Percentiles rank a stretch among this genome's conserved stretches.
Evolutionary conservation across 2,888 invertebrate species (phyloP).

Genomic region (Rhingia campestris): DNA sequence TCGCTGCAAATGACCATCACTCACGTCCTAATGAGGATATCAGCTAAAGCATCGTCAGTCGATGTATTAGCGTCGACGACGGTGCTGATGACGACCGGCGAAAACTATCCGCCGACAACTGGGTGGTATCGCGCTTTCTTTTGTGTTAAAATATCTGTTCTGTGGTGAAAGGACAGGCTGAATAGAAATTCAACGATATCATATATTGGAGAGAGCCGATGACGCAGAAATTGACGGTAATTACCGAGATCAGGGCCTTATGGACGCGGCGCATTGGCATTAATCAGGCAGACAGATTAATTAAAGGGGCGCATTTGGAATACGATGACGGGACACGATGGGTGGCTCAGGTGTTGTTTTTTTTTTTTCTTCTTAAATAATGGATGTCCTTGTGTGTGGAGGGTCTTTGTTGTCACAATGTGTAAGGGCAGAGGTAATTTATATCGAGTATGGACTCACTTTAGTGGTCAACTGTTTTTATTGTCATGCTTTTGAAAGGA

Average conservation of each 20-base stretch:
- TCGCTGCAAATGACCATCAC: slow-evolving; percentile 61
- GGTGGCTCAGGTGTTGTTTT: slow-evolving; percentile 1
- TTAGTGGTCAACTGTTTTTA: too few species aligned
- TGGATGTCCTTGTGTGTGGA: background rate
- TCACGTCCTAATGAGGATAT: slow-evolving; percentile 71
- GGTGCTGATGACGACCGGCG: slow-evolving; percentile 26
- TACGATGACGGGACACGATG: background rate
- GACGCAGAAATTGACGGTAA: slow-evolving; percentile 37
- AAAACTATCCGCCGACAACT: slow-evolving; percentile 38
- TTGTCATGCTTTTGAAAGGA: too few species aligned
- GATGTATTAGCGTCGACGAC: slow-evolving; percentile 35
- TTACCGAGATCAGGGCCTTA: slow-evolving; percentile 18
- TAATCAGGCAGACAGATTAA: slow-evolving; percentile 39
- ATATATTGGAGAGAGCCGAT: slow-evolving; percentile 18
- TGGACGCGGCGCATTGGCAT: background rate
- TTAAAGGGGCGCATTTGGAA: background rate
- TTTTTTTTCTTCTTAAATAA: background rate
- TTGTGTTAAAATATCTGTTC: slow-evolving; percentile 14
- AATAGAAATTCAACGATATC: slow-evolving; percentile 22
- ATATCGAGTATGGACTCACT: too few species aligned
- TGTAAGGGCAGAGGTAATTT: too few species aligned
- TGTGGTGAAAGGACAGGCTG: slow-evolving; percentile 12
- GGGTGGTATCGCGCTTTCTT: slow-evolving; percentile 4
- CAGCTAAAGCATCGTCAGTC: slow-evolving; percentile 28
- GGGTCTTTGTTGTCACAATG: too few species aligned